Base-by-base conservation (phyloP, 2,888 invertebrate genomes). In the Imbricaverruca yamaguchii region DNA sequence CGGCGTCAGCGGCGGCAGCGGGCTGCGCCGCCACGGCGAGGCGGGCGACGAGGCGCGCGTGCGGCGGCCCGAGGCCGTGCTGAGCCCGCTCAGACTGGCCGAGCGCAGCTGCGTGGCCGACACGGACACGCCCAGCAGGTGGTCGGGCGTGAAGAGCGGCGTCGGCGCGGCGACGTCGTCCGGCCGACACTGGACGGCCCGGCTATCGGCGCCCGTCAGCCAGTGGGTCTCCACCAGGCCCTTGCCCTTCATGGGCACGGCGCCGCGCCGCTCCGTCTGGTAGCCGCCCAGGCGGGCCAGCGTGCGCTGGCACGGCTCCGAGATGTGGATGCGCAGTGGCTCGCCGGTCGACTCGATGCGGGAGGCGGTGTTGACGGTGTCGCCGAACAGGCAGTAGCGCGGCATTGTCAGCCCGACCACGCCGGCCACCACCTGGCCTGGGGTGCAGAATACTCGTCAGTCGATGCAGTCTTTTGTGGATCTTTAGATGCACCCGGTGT, bases 331-430 rank as follows among this genome's bases (percentile, higher is more conserved):
- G 86, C 90, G 89, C 85, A 93, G 91, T 0, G 93, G 91, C 80
- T 82, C 81, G 56, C 84, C 84, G 55, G 91, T 91, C 80, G 93
- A 92, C 86, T 94, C 93, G 93, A 94, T 94, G 63, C 94, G 87
- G 0, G 93, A 92, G 0, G 94, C 93, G 0, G 93, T 93, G 86
- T 94, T 94, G 1, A 94, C 94, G 0, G 94, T 93, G 86, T 94
- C 94, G 0, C 94, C 94, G 86, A 94, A 94, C 0, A 94, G 88
- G 84, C 94, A 94, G 87, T 94, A 94, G 25, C 82, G 63, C 25
- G 94, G 94, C 94, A 94, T 94, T 88, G 93, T 92, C 59, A 92
- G 88, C 0, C 94, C 94, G 0, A 94, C 94, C 11, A 94, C 94
- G 2, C 94, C 94, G 0, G 94, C 94, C 0, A 93, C 93, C 86